Conservation (phyloP, 2,113 vertebrate genomes). For the Macroglossus sobrinus region DNA sequence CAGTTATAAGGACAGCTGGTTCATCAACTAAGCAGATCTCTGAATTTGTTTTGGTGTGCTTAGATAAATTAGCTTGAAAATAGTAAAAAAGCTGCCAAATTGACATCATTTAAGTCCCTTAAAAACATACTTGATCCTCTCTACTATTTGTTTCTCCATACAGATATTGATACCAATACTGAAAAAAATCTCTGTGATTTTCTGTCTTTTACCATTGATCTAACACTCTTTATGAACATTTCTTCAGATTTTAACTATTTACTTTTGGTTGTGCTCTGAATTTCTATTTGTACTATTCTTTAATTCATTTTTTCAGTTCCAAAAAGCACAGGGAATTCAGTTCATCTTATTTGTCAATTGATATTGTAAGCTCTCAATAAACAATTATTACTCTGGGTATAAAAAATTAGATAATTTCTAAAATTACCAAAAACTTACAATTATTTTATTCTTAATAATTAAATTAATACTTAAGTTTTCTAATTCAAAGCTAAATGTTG, state of each 20-base stretch:
- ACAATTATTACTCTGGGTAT: not conserved
- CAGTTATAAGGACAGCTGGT: conserved; percentile 44
- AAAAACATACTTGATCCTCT: not conserved
- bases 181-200: not conserved
- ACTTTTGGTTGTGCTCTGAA: not conserved
- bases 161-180: not conserved
- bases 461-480: not conserved
- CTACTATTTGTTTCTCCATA: not conserved
- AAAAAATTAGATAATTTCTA: not conserved
- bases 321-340: not conserved
- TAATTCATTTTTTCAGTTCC: not conserved
- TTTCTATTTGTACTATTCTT: not conserved
- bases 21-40: conserved; percentile 44
- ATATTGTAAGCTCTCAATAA: not conserved
- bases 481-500: not conserved
- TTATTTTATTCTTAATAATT: not conserved
- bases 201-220: not conserved
- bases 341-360: not conserved
- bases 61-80: conserved; percentile 50
- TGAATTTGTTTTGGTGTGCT: conserved; percentile 58
- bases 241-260: not conserved
- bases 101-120: not conserved
- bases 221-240: not conserved
- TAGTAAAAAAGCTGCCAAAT: not conserved
- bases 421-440: not conserved